phyloP scores from a whole-genome alignment of 2,797 vertebrate species.

The Crenichthys baileyi region DNA sequence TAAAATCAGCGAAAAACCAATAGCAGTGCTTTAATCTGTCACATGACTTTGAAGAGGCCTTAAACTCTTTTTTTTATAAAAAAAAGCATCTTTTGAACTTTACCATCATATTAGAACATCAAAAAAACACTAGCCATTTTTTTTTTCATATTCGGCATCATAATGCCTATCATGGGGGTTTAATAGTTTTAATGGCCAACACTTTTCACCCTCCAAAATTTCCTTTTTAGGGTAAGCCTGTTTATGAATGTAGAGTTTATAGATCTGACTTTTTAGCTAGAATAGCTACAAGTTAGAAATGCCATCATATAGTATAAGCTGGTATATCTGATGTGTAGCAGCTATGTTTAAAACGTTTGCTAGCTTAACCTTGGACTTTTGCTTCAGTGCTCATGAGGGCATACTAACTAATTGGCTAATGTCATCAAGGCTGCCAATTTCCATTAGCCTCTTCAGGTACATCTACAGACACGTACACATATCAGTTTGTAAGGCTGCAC shows the following conservation, averaged over 20 bases:
- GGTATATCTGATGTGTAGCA: slow-evolving; percentile 13
- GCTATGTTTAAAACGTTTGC: not conserved
- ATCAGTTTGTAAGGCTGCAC: not conserved
- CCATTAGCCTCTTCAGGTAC: slow-evolving; percentile 36
- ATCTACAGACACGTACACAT: slow-evolving; percentile 4
- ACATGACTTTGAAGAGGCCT: too few relatives aligned
- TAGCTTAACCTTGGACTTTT: slow-evolving; percentile 41
- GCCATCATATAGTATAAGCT: not conserved
- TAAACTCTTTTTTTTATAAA: too few relatives aligned
- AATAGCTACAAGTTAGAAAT: not conserved
- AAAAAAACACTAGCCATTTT: not conserved
- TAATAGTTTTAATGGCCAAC: not conserved
- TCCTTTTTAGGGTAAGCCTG: too few relatives aligned
- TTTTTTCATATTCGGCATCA: not conserved
- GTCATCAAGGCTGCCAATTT: slow-evolving; percentile 57
- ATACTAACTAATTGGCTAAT: slow-evolving; percentile 48
- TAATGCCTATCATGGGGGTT: not conserved
- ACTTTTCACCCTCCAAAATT: not conserved
- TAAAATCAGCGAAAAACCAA: too few relatives aligned
- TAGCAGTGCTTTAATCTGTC: too few relatives aligned
- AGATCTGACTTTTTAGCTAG: not conserved
- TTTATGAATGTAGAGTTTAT: not conserved
- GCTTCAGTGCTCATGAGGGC: slow-evolving; percentile 45
- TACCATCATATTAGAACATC: not conserved
- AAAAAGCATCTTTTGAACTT: not conserved